phyloP scores from a whole-genome alignment of 2,888 invertebrate species.

The Myopa tessellatipennis region DNA sequence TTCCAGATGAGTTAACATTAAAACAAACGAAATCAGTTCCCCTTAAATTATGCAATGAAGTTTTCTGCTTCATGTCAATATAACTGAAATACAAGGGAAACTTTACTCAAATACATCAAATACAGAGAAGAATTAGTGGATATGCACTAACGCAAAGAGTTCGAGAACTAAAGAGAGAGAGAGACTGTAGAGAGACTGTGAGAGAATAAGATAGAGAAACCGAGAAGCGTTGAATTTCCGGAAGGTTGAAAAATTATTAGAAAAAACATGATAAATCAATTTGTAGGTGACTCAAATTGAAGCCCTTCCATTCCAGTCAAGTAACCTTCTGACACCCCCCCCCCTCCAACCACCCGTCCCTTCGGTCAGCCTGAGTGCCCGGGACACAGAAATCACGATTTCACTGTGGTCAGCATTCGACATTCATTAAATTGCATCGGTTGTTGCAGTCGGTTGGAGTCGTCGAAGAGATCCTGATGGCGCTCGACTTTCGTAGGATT shows the following conservation, averaged over 20 bases:
- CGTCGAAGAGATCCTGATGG: background rate
- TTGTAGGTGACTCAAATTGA: too few species aligned
- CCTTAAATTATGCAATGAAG: background rate
- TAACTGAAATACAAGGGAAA: background rate
- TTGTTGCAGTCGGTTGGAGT: background rate
- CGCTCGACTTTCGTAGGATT: background rate
- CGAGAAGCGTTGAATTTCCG: background rate
- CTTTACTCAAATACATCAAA: too few species aligned
- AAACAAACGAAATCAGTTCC: background rate
- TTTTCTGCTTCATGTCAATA: background rate
- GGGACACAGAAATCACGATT: background rate
- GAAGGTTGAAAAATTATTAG: too few species aligned
- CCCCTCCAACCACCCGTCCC: too few species aligned
- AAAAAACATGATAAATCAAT: too few species aligned
- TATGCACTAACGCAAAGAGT: too few species aligned
- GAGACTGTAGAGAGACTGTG: background rate
- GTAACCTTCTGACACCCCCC: background rate
- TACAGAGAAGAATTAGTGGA: too few species aligned
- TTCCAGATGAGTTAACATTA: too few species aligned
- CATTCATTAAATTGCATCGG: constrained; percentile 7
- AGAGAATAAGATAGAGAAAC: background rate
- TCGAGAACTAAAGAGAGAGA: too few species aligned
- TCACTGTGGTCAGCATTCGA: background rate
- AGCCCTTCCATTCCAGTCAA: background rate
- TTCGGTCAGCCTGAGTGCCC: background rate